Evolutionary conservation across 2,797 vertebrate species (phyloP).

Genomic region (Vultur gryphus): DNA sequence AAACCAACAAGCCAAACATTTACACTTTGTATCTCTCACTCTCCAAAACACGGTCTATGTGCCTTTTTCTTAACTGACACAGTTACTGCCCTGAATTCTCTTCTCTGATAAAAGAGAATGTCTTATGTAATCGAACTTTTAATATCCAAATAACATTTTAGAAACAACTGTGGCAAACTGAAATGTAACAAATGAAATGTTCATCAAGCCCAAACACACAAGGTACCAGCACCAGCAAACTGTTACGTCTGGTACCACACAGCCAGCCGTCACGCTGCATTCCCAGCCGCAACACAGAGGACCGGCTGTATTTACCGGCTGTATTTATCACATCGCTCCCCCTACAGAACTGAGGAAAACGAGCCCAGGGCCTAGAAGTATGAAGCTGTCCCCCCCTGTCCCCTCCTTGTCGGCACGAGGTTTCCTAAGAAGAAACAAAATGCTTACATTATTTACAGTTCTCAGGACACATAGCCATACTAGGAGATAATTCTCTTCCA

Average conservation of each 20-base stretch:
- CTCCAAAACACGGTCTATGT: neutral
- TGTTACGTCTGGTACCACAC: no score
- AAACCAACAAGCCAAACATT: neutral
- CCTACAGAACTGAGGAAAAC: neutral
- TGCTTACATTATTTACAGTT: neutral
- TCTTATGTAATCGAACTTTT: neutral
- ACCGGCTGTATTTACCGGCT: rapidly evolving
- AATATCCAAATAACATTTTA: neutral
- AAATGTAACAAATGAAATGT: neutral
- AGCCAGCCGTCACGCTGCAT: neutral
- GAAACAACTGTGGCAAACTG: neutral
- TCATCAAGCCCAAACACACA: no score
- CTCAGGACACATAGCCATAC: neutral
- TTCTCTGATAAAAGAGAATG: neutral
- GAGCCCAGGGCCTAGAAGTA: neutral
- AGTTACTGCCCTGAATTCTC: neutral
- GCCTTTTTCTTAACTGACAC: neutral
- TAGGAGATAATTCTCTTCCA: neutral
- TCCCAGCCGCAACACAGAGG: neutral
- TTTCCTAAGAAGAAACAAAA: neutral
- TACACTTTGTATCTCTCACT: neutral
- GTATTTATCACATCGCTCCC: neutral
- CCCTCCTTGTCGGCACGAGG: rapidly evolving
- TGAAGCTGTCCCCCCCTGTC: no score
- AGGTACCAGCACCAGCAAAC: neutral